phyloP scores from a whole-genome alignment of 2,888 invertebrate species.

The Sinhomidia bicolor region DNA sequence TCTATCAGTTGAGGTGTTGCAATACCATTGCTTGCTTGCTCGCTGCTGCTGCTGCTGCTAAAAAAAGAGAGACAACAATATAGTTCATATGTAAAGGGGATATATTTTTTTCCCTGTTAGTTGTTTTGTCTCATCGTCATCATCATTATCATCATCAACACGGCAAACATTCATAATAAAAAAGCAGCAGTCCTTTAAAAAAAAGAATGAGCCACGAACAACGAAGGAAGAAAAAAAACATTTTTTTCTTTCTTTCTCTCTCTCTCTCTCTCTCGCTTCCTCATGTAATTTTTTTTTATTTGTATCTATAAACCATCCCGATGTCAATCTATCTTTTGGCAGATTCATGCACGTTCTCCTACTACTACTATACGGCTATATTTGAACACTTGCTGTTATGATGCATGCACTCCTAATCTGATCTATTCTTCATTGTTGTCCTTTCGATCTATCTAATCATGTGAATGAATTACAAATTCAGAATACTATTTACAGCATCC shows the following conservation, averaged over 20 bases:
- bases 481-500: constrained; percentile 63
- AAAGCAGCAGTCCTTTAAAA: background rate
- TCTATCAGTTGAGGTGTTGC: constrained; percentile 29
- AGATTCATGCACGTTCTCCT: constrained; percentile 53
- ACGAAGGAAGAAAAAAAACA: background rate
- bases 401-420: constrained; percentile 70
- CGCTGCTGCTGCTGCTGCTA: background rate
- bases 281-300: background rate
- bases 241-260: constrained; percentile 15
- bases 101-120: constrained; percentile 8
- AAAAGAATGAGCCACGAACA: constrained; percentile 17
- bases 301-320: background rate
- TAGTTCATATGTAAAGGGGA: background rate
- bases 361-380: constrained; percentile 43
- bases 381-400: constrained; percentile 52
- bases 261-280: constrained; percentile 17
- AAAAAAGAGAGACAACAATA: constrained; percentile 30
- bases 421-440: constrained; percentile 69
- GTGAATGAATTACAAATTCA: constrained; percentile 71
- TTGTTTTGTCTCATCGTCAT: constrained; percentile 36
- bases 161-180: background rate
- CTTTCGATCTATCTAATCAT: constrained; percentile 48
- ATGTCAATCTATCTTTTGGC: constrained; percentile 59
- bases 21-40: background rate
- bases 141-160: constrained; percentile 35